A percentile compares a stretch with the other conserved stretches of the same genome.
Conservation (phyloP, 2,797 vertebrate genomes). For the Acanthornis magna region DNA sequence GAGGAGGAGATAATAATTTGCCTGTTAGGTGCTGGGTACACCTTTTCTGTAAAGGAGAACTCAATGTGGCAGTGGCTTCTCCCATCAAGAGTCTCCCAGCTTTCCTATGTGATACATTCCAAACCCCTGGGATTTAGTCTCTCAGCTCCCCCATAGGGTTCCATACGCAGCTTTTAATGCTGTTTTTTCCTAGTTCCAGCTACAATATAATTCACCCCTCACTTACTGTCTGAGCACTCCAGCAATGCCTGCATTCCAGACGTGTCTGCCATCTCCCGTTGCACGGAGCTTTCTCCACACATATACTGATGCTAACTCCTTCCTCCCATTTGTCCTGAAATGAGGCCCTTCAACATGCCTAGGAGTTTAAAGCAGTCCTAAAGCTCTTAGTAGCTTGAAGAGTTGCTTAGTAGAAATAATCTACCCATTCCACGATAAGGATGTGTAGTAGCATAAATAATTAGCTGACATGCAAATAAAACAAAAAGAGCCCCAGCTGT, state of each 20-base stretch:
- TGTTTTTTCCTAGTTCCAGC: background rate
- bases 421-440: background rate
- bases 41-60: background rate
- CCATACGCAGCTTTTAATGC: background rate
- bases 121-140: background rate
- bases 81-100: background rate
- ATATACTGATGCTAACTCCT: background rate
- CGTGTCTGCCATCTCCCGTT: background rate
- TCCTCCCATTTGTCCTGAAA: background rate
- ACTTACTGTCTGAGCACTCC: background rate
- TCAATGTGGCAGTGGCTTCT: background rate
- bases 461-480: background rate
- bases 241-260: background rate
- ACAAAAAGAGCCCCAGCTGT: background rate
- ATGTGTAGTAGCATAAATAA: background rate
- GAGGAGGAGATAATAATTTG: background rate
- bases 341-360: background rate
- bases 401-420: background rate
- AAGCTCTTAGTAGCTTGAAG: background rate
- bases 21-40: background rate
- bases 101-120: background rate
- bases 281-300: background rate
- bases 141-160: background rate
- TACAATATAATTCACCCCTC: background rate
- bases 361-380: background rate